phyloP scores from a whole-genome alignment of 1,140 invertebrate species.

The Drosophila bocqueti region DNA sequence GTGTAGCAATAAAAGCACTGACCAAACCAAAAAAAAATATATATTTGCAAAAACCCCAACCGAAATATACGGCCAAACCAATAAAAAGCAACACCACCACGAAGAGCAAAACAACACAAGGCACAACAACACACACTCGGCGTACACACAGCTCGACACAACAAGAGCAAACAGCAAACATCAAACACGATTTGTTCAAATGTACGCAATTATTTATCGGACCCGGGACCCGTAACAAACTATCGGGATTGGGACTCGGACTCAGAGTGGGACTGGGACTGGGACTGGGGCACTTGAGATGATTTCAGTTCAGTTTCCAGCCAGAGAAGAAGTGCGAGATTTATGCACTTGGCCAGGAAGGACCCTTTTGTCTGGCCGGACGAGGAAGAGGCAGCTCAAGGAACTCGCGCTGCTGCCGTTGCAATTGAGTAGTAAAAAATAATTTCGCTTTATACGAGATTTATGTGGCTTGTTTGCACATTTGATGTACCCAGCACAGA shows the following conservation, averaged over 20 bases:
- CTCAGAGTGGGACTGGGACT: slow-evolving; percentile 30
- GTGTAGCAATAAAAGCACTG: slow-evolving; percentile 82
- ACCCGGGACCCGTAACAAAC: slow-evolving; percentile 53
- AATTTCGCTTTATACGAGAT: slow-evolving; percentile 79
- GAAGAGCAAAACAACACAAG: slow-evolving; percentile 28
- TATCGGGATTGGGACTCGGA: slow-evolving; percentile 35
- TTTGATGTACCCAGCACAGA: slow-evolving; percentile 75
- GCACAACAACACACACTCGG: slow-evolving; percentile 28
- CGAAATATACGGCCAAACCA: slow-evolving; percentile 58
- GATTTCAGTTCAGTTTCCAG: slow-evolving; percentile 23
- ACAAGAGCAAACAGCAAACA: slow-evolving; percentile 76
- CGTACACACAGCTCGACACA: slow-evolving; percentile 43
- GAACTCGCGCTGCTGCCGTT: slow-evolving; percentile 45
- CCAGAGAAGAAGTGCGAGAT: slow-evolving; percentile 38
- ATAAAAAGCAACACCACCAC: slow-evolving; percentile 54
- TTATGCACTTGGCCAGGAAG: slow-evolving; percentile 56
- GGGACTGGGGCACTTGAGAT: slow-evolving; percentile 36
- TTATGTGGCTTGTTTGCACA: slow-evolving; percentile 84
- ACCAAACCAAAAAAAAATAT: slow-evolving; percentile 51
- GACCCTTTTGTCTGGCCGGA: slow-evolving; percentile 47
- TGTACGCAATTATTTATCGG: slow-evolving; percentile 84
- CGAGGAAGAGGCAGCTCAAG: slow-evolving; percentile 39
- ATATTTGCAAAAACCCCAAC: slow-evolving; percentile 43
- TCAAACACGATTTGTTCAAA: slow-evolving; percentile 84
- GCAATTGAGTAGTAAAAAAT: slow-evolving; percentile 84